These are phyloP conservation scores for Acanthornis magna DNA, from an alignment of 2,797 vertebrate genomes.

Conservation along the genomic window DNA sequence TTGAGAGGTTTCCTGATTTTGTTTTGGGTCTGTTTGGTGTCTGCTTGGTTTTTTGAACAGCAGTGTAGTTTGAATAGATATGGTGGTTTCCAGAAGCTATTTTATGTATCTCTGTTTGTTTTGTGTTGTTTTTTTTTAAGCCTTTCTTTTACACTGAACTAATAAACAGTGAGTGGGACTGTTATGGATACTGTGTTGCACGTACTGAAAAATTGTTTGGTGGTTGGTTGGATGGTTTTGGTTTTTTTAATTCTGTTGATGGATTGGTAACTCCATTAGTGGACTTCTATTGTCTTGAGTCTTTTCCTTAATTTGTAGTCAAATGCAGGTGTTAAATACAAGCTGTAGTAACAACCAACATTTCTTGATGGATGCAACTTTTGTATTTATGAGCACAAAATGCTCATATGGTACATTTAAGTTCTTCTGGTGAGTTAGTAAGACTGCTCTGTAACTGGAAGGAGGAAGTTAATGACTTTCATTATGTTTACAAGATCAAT, in stretches of 20 bases:
- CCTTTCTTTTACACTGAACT: neutral
- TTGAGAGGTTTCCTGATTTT: neutral
- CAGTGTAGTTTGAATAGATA: neutral
- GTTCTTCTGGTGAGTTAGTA: neutral
- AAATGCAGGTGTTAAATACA: neutral
- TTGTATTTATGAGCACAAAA: neutral
- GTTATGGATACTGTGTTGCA: neutral
- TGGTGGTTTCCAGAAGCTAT: neutral
- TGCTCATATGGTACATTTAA: neutral
- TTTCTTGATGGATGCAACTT: neutral
- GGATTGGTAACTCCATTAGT: neutral
- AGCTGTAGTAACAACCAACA: neutral
- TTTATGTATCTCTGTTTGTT: neutral
- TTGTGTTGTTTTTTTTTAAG: neutral
- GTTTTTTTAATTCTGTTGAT: neutral
- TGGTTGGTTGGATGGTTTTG: neutral
- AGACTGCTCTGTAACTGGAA: neutral
- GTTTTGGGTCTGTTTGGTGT: neutral
- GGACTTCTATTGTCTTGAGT: neutral
- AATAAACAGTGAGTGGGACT: neutral
- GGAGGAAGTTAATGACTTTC: neutral
- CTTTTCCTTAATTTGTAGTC: neutral
- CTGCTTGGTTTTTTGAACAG: neutral
- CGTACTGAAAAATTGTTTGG: neutral
- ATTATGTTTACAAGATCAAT: neutral